phyloP scores from a whole-genome alignment of 2,113 vertebrate species.

The Athene noctua region DNA sequence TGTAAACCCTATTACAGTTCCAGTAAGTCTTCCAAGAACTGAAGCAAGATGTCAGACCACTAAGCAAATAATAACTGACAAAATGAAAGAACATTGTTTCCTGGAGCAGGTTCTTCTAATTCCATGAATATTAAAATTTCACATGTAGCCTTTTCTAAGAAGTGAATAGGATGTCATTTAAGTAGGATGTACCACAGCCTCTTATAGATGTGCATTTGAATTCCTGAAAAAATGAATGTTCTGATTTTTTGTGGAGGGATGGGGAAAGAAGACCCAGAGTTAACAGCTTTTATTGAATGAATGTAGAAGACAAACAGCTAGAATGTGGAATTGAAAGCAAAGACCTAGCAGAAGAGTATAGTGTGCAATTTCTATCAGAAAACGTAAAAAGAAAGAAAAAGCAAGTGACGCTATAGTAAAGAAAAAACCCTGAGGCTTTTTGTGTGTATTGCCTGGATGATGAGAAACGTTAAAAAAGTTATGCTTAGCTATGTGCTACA shows the following conservation, averaged over 20 bases:
- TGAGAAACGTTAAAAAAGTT: background rate
- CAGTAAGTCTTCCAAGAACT: background rate
- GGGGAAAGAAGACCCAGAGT: background rate
- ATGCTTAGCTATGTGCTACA: background rate
- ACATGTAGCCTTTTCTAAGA: background rate
- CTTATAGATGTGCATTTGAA: background rate
- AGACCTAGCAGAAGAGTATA: background rate
- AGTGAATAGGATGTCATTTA: background rate
- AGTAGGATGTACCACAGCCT: background rate
- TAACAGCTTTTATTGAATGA: background rate
- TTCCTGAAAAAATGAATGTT: background rate
- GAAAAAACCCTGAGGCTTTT: background rate
- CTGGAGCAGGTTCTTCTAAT: background rate
- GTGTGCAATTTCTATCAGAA: background rate
- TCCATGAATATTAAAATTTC: background rate
- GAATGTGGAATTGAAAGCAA: background rate
- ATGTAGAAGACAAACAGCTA: background rate
- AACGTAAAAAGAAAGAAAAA: background rate
- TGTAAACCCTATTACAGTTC: background rate
- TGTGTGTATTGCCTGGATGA: background rate
- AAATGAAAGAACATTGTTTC: background rate
- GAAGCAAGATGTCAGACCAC: background rate
- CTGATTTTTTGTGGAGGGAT: background rate
- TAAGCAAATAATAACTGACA: background rate
- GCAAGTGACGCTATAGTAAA: background rate